Conservation (phyloP, 2,797 vertebrate genomes). For the Bufotes viridis region DNA sequence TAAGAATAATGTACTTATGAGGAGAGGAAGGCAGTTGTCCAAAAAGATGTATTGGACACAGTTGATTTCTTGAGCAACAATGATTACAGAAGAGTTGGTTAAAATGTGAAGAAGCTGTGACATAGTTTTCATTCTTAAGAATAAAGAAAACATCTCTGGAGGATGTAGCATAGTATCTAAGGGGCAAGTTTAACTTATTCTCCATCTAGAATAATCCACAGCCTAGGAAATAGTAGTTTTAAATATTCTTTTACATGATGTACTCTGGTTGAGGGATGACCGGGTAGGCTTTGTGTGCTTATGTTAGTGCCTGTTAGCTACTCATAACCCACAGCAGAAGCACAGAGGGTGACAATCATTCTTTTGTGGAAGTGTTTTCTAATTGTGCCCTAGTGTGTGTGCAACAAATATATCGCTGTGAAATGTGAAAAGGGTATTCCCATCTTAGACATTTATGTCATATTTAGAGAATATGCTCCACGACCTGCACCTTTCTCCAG, state of each 20-base stretch:
- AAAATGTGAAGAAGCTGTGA: constrained; percentile 36
- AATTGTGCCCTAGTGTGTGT: no score
- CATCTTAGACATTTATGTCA: no score
- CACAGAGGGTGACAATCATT: neutral
- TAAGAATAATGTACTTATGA: constrained; percentile 58
- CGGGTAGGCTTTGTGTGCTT: neutral
- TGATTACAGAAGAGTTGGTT: constrained; percentile 46
- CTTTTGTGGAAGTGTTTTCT: neutral
- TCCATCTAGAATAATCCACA: neutral
- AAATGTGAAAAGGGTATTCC: no score
- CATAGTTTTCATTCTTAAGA: constrained; percentile 35
- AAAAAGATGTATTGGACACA: constrained; percentile 60
- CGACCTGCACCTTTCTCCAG: no score
- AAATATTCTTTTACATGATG: neutral
- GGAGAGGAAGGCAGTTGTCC: constrained; percentile 53
- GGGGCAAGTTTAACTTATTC: constrained; percentile 14
- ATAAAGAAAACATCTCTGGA: constrained; percentile 24
- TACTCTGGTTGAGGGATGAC: neutral
- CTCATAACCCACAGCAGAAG: neutral
- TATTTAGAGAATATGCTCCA: no score
- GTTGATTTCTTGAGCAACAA: constrained; percentile 50
- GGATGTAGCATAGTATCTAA: constrained; percentile 1
- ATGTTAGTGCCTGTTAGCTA: neutral
- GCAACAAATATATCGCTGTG: no score
- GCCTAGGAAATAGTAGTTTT: neutral